Evolutionary conservation across 2,113 vertebrate species (phyloP).

Genomic region (Nicator chloris): DNA sequence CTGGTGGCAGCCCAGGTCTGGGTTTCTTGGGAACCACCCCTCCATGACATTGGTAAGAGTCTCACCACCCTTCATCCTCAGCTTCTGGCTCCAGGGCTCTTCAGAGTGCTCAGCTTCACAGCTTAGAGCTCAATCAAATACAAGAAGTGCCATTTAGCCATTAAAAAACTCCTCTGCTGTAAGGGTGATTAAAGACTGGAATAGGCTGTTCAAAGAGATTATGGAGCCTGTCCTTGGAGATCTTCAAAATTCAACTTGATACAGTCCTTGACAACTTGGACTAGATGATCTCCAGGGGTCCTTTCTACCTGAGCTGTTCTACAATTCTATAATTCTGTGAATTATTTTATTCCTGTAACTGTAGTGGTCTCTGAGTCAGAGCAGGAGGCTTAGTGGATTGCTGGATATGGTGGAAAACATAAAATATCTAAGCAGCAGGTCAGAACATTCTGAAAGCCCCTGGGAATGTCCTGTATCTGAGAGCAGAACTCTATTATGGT

Average conservation of each 20-base stretch:
- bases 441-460: neutral
- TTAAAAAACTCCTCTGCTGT: neutral
- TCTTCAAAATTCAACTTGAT: neutral
- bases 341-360: conserved; percentile 26
- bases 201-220: neutral
- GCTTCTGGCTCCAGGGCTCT: neutral
- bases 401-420: neutral
- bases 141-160: neutral
- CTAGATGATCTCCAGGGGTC: neutral
- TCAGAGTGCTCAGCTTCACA: neutral
- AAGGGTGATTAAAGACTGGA: neutral
- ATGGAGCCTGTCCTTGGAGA: neutral
- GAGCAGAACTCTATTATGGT: neutral
- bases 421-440: neutral
- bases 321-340: neutral
- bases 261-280: neutral
- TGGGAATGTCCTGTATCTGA: neutral
- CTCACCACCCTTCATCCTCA: neutral
- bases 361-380: neutral
- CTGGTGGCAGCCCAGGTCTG: neutral
- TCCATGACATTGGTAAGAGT: neutral
- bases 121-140: neutral
- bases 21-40: neutral
- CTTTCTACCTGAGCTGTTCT: neutral
- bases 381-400: neutral